Conservation (phyloP, 2,797 vertebrate genomes). For the Pantherophis alleghaniensis region DNA sequence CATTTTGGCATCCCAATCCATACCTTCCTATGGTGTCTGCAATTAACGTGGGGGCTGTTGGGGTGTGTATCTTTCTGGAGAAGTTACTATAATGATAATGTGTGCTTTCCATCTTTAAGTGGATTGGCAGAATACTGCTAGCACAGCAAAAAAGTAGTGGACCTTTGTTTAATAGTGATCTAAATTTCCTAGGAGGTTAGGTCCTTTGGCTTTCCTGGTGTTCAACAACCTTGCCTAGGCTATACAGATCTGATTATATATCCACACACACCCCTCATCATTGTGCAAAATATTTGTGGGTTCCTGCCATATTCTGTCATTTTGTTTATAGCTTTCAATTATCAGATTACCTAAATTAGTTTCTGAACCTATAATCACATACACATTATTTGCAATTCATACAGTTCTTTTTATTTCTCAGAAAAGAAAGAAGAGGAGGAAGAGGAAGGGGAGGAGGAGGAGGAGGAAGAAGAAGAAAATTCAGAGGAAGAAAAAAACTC, state of each 20-base stretch:
- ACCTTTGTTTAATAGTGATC: background rate
- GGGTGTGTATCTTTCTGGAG: background rate
- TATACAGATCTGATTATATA: background rate
- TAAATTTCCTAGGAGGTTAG: background rate
- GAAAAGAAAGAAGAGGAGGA: slow-evolving; percentile 80
- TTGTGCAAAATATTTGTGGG: background rate
- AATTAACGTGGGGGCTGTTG: background rate
- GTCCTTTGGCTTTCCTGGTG: background rate
- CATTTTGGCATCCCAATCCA: background rate
- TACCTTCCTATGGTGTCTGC: background rate
- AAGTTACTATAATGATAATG: background rate
- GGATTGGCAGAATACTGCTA: background rate
- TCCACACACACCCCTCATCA: background rate
- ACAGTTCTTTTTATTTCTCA: slow-evolving; percentile 61
- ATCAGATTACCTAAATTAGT: background rate
- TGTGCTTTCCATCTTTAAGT: background rate
- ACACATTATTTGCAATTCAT: slow-evolving; percentile 12
- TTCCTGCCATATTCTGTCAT: background rate
- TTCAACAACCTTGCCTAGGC: background rate
- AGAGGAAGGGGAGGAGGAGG: slow-evolving; percentile 42
- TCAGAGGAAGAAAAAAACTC: slow-evolving; percentile 72
- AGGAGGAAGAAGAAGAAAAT: slow-evolving; percentile 68
- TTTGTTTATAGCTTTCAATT: background rate
- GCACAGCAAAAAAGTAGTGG: background rate
- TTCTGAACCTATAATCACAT: background rate